Percentiles rank a stretch among this genome's conserved stretches.
Evolutionary conservation across 1,140 invertebrate species (phyloP).

Genomic region (Odontomachus brunneus): DNA sequence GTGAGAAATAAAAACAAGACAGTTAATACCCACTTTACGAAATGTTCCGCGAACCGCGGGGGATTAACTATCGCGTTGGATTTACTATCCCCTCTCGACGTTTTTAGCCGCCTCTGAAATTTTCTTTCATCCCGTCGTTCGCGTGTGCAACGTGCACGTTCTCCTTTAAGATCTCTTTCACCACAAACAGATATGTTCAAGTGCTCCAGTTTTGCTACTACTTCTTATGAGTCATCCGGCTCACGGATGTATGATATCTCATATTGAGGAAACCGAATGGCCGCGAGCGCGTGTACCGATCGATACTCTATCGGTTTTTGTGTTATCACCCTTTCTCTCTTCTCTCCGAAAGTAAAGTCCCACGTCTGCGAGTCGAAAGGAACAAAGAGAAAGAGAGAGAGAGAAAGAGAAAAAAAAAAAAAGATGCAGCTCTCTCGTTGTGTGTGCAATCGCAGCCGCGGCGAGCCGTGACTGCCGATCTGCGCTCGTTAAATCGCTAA

Average conservation of each 20-base stretch:
- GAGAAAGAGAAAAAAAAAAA: no score
- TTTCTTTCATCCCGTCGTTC: neutral
- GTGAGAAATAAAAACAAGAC: neutral
- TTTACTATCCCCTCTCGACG: neutral
- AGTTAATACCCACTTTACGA: neutral
- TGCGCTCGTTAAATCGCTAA: slow-evolving; percentile 52
- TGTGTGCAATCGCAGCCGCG: no score
- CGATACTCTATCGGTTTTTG: neutral
- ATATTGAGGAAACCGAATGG: neutral
- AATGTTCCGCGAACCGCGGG: neutral
- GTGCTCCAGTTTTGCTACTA: slow-evolving; percentile 19
- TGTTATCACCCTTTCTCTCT: neutral
- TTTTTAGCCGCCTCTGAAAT: neutral
- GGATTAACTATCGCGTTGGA: neutral
- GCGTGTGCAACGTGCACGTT: neutral
- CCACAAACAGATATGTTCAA: slow-evolving; percentile 20
- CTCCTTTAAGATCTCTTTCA: slow-evolving; percentile 40
- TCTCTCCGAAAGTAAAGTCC: neutral
- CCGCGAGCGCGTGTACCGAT: neutral
- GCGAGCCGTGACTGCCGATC: no score
- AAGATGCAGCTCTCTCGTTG: no score
- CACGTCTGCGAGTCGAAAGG: no score
- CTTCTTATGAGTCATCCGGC: slow-evolving; percentile 21
- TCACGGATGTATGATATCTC: slow-evolving; percentile 24
- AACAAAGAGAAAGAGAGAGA: no score